Base-by-base conservation (phyloP, 2,797 vertebrate species). In the Acomys russatus region DNA sequence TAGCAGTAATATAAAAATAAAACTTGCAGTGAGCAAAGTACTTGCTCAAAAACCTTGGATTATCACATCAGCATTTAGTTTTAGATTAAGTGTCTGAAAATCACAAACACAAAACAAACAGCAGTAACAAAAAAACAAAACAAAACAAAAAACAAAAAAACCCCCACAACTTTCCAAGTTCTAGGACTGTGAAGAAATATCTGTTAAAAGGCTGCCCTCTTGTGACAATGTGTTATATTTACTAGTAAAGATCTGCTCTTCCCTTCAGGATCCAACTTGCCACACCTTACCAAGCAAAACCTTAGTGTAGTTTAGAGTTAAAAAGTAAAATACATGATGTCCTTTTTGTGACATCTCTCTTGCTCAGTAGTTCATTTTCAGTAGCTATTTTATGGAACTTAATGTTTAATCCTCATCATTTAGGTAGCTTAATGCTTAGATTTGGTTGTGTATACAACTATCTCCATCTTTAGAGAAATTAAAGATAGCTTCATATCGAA, bases 151-250 rank as follows among this genome's bases (percentile, higher is more conserved):
- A n/a, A n/a, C n/a, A n/a, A n/a, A n/a, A n/a, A n/a, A n/a, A n/a
- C n/a, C n/a, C n/a, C 64, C 68, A 15, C 6, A 68, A 66, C 64
- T 86, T 6, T 7, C 15, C 83, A n/a, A 70, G 30, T 7, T 30
- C 44, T 0, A 0, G 28, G 5, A 56, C 59, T 94, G 38, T 87
- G 15, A 59, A 93, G 73, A 73, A 93, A 95, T 96, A 94, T 82
- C 66, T 94, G 94, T 95, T 97, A 66, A 96, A 94, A 97, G 66
- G 28, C 92, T 98, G 96, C 95, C 97, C 96, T 97, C 97, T 98
- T 90, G 97, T 97, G 97, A 74, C 90, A 78, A 93, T 70, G 2
- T 54, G 35, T 44, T 93, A 35, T 86, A 94, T 71, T 87, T 88
- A 84, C 51, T 73, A 38, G 28, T 35, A 91, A 95, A 51, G 17